phyloP scores from a whole-genome alignment of 2,797 vertebrate species.

The Malacoraja senta region DNA sequence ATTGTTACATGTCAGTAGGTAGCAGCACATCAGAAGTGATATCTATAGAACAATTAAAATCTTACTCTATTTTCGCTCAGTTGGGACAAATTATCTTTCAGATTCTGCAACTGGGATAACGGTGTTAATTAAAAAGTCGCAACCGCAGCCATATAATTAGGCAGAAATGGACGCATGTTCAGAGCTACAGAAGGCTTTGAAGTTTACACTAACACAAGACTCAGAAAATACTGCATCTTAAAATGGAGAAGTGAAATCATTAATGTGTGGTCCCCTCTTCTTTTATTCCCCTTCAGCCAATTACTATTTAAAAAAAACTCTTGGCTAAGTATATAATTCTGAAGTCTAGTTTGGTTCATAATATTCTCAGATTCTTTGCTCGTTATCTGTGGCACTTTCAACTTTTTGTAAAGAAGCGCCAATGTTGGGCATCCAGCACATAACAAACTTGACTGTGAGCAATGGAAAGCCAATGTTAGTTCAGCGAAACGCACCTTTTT shows the following conservation, averaged over 20 bases:
- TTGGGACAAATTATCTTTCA: neutral
- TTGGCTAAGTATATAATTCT: neutral
- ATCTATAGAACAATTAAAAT: neutral
- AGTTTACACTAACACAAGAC: neutral
- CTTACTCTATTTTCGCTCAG: neutral
- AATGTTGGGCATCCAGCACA: neutral
- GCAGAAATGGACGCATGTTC: neutral
- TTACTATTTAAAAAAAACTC: neutral
- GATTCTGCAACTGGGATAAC: neutral
- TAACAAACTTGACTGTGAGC: neutral
- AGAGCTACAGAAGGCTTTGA: neutral
- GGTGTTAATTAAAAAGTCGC: neutral
- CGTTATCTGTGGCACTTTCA: neutral
- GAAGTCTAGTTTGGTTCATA: neutral
- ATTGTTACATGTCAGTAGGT: neutral
- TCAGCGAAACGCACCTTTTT: constrained; percentile 75
- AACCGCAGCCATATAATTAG: neutral
- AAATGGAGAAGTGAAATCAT: neutral
- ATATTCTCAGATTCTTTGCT: neutral
- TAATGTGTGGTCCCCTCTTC: neutral
- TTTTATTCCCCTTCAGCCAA: neutral
- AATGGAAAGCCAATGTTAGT: neutral
- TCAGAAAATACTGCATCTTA: neutral
- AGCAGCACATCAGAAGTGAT: neutral
- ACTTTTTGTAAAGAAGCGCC: neutral